Conservation (phyloP, 2,888 invertebrate species). For the Thera britannica region DNA sequence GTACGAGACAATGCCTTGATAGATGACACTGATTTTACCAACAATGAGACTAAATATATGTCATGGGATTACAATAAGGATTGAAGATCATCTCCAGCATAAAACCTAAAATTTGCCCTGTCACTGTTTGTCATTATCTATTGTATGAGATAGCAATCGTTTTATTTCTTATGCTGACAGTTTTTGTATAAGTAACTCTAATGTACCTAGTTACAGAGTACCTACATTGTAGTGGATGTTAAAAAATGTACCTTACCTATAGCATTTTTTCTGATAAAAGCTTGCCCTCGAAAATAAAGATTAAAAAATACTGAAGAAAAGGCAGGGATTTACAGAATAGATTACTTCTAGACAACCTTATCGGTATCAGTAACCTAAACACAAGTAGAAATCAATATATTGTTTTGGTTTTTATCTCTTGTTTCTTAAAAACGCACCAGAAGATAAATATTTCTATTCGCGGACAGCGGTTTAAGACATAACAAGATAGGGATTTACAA, state of each 20-base stretch:
- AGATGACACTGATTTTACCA: slow-evolving; percentile 1
- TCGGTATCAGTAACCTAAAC: slow-evolving; percentile 8
- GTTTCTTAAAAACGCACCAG: background rate
- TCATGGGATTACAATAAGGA: background rate
- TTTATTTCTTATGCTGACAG: no score
- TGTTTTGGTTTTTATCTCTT: slow-evolving; percentile 40
- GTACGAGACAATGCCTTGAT: slow-evolving; percentile 16
- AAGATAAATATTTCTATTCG: slow-evolving; percentile 40
- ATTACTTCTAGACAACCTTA: background rate
- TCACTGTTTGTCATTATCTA: background rate
- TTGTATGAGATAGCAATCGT: background rate
- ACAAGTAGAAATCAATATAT: slow-evolving; percentile 26
- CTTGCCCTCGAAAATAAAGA: no score
- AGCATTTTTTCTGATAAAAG: no score
- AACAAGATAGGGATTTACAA: background rate
- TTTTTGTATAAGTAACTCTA: no score
- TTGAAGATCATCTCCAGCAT: background rate
- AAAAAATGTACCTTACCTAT: no score
- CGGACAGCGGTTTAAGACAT: background rate
- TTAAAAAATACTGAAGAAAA: no score
- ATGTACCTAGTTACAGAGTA: no score
- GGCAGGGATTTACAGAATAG: background rate
- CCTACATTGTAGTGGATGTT: no score
- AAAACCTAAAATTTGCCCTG: background rate
- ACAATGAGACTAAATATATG: background rate